Percentiles rank a stretch among this genome's conserved stretches.
These are phyloP conservation scores for Oncorhynchus gorbuscha DNA, from an alignment of 2,113 vertebrate species.

Conservation along the genomic window DNA sequence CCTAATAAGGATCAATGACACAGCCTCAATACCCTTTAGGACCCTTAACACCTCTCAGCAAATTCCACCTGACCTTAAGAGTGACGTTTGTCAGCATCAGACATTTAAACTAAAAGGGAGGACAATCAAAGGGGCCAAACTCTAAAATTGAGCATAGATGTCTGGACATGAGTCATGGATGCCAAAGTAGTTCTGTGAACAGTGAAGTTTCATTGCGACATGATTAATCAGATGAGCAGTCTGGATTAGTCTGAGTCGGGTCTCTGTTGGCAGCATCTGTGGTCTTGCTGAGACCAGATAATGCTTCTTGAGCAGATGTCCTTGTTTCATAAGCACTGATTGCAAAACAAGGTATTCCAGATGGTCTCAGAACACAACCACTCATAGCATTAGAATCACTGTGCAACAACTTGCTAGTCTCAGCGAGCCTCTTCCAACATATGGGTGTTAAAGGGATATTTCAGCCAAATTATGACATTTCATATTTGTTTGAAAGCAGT, in stretches of 20 bases:
- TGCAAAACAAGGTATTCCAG: neutral
- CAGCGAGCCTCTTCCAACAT: too few relatives aligned
- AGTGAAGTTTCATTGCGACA: neutral
- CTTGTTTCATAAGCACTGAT: neutral
- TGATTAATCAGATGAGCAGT: neutral
- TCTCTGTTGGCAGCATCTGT: neutral
- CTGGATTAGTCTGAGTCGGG: neutral
- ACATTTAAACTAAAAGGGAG: neutral
- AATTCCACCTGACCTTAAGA: too few relatives aligned
- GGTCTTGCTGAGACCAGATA: neutral
- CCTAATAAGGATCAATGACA: neutral
- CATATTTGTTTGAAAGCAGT: too few relatives aligned
- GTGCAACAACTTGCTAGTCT: too few relatives aligned
- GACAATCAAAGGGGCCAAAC: too few relatives aligned
- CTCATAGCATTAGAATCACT: too few relatives aligned
- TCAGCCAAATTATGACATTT: too few relatives aligned
- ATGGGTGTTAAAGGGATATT: too few relatives aligned
- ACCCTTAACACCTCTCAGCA: neutral
- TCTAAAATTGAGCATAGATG: too few relatives aligned
- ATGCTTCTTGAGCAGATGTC: neutral
- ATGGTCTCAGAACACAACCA: neutral
- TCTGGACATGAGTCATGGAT: neutral
- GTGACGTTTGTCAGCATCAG: neutral
- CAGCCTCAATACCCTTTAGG: neutral
- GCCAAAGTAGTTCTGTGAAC: too few relatives aligned